phyloP scores from a whole-genome alignment of 2,888 invertebrate species.

The Acronicta aceris region DNA sequence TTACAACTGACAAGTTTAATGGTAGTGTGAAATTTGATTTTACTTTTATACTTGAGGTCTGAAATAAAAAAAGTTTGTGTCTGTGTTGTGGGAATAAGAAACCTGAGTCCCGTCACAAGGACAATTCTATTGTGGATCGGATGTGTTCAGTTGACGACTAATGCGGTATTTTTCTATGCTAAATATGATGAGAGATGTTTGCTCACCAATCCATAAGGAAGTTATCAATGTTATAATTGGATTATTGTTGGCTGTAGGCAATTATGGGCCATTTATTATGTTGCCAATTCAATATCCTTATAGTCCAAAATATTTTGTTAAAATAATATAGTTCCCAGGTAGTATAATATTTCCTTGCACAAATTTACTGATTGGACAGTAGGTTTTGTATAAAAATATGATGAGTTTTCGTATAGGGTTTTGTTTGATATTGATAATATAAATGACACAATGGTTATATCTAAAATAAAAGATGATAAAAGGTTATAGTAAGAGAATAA shows the following conservation, averaged over 20 bases:
- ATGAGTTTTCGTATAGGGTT: no score
- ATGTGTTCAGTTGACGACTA: conserved; percentile 61
- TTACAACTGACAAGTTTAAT: conserved; percentile 17
- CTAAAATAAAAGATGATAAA: not conserved
- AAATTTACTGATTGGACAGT: no score
- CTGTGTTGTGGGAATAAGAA: conserved; percentile 51
- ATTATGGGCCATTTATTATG: no score
- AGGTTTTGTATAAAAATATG: no score
- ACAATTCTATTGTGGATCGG: conserved; percentile 67
- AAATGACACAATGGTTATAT: not conserved
- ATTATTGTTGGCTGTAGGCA: no score
- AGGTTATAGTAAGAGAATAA: not conserved
- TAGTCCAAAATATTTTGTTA: no score
- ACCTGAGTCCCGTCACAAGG: conserved; percentile 63
- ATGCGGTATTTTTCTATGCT: conserved; percentile 51
- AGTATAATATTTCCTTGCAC: no score
- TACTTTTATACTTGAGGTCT: conserved; percentile 2
- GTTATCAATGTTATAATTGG: not conserved
- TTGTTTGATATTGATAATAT: no score
- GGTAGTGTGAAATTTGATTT: conserved; percentile 16
- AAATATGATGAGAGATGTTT: conserved; percentile 41
- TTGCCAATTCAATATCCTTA: no score
- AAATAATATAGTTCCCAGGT: no score
- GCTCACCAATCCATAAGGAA: conserved; percentile 4
- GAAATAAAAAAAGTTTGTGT: conserved; percentile 8